phyloP scores from a whole-genome alignment of 2,113 vertebrate genomes.

The Chascanopsetta lugubris region DNA sequence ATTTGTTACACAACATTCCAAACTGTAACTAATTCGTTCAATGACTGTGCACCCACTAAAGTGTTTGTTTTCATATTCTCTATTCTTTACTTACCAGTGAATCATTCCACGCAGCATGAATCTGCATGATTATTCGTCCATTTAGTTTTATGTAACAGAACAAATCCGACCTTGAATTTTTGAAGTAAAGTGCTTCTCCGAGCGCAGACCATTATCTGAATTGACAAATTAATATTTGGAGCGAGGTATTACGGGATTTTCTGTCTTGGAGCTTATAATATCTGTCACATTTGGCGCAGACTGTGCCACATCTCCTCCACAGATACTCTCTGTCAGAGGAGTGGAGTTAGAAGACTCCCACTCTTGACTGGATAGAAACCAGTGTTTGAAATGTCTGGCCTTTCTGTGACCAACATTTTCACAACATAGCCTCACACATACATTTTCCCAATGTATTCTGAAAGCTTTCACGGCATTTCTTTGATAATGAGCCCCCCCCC shows the following conservation, averaged over 20 bases:
- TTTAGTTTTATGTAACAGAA: slow-evolving; percentile 47
- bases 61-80: slow-evolving; percentile 38
- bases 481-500: too few species aligned
- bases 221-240: slow-evolving; percentile 13
- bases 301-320: too few species aligned
- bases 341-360: too few species aligned
- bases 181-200: background rate
- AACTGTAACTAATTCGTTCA: slow-evolving; percentile 9
- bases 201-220: slow-evolving; percentile 13
- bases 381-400: too few species aligned
- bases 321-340: too few species aligned
- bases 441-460: too few species aligned
- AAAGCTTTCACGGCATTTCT: too few species aligned
- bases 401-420: too few species aligned
- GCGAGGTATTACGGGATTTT: background rate
- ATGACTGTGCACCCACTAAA: slow-evolving; percentile 46
- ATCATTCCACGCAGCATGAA: slow-evolving; percentile 44
- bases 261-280: background rate
- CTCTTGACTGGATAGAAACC: too few species aligned
- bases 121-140: slow-evolving; percentile 51
- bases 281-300: too few species aligned
- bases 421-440: too few species aligned
- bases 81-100: slow-evolving; percentile 33
- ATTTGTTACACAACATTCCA: slow-evolving; percentile 1
- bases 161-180: slow-evolving; percentile 19